Evolutionary conservation across 2,888 invertebrate species (phyloP).

Genomic region (Poecilus cupreus): DNA sequence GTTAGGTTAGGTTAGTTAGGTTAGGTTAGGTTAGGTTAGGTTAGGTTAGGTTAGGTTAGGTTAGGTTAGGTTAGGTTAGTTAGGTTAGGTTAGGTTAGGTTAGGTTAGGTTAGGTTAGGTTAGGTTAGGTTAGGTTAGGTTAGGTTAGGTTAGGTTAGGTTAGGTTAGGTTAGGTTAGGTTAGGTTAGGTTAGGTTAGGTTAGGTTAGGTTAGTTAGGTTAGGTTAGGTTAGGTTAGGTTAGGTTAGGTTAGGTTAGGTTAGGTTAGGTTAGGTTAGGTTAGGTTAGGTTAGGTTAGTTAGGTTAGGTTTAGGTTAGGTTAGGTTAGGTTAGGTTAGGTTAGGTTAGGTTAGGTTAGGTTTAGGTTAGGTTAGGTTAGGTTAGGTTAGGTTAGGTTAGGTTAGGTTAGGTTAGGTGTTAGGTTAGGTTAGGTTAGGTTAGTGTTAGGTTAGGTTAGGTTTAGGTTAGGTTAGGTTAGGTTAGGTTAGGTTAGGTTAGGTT

Average conservation of each 20-base stretch:
- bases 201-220: constrained; percentile 4
- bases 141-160: constrained; percentile 36
- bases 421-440: constrained; percentile 44
- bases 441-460: constrained; percentile 33
- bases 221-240: constrained; percentile 7
- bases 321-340: background rate
- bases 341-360: no score
- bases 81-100: constrained; percentile 50
- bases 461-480: constrained; percentile 40
- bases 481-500: constrained; percentile 5
- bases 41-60: constrained; percentile 59
- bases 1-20: constrained; percentile 31
- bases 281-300: background rate
- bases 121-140: constrained; percentile 42
- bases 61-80: constrained; percentile 61
- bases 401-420: no score
- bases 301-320: no score
- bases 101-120: constrained; percentile 46
- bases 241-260: constrained; percentile 27
- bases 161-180: constrained; percentile 31
- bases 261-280: background rate
- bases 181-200: constrained; percentile 29
- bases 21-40: constrained; percentile 52
- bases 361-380: no score
- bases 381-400: no score